These are phyloP conservation scores for Smittia sp. DNA, from an alignment of 2,888 invertebrate species.

Conservation along the genomic window DNA sequence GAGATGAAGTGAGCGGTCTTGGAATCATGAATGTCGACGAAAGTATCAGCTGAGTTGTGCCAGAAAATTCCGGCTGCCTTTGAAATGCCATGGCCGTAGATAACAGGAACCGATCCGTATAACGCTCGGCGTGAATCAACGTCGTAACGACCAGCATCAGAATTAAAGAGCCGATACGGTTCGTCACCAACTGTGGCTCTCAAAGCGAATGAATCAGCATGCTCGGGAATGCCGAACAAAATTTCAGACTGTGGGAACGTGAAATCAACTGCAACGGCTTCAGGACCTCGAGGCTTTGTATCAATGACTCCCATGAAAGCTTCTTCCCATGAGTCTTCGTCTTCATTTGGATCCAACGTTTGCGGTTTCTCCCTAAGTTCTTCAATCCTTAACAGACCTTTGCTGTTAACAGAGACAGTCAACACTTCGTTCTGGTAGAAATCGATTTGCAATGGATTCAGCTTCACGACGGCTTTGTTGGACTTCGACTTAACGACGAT, in stretches of 20 bases:
- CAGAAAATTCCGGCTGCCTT: conserved; percentile 89
- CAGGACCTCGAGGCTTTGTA: conserved; percentile 89
- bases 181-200: conserved; percentile 76
- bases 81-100: conserved; percentile 84
- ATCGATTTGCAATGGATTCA: not conserved
- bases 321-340: conserved; percentile 90
- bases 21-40: conserved; percentile 84
- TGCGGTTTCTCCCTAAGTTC: not conserved
- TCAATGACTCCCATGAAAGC: conserved; percentile 93
- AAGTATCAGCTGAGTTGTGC: conserved; percentile 98
- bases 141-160: conserved; percentile 98
- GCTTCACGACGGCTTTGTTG: not conserved
- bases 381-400: not conserved
- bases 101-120: conserved; percentile 91
- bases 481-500: not conserved
- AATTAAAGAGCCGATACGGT: conserved; percentile 92
- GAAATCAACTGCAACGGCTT: conserved; percentile 90
- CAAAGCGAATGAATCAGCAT: conserved; percentile 86
- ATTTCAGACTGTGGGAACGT: conserved; percentile 85
- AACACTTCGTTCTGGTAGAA: not conserved
- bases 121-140: conserved; percentile 91
- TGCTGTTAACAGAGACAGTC: not conserved
- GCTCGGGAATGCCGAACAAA: conserved; percentile 91
- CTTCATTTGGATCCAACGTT: conserved; percentile 47
- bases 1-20: conserved; percentile 87